A percentile compares a stretch with the other conserved stretches of the same genome.
Conservation (phyloP, 2,888 invertebrate species). For the Melinaea marsaeus region DNA sequence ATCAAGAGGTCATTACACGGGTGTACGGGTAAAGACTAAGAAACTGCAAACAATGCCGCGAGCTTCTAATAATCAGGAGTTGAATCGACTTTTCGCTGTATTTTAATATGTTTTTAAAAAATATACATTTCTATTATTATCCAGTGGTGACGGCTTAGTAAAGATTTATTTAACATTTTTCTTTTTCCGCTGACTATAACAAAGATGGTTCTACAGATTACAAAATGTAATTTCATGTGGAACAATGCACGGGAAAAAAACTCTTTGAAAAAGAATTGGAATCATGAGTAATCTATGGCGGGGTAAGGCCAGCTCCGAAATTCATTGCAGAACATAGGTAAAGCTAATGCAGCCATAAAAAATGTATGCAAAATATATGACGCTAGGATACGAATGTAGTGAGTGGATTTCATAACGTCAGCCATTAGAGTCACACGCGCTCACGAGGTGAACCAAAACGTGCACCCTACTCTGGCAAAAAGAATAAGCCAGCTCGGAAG, state of each 20-base stretch:
- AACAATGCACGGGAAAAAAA: neutral
- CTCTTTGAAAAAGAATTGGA: neutral
- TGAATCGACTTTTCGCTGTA: neutral
- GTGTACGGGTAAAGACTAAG: slow-evolving; percentile 1
- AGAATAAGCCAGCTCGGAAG: slow-evolving; percentile 46
- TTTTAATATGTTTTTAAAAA: neutral
- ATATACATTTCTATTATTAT: neutral
- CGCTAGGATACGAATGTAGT: slow-evolving; percentile 29
- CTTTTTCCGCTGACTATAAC: too few species aligned
- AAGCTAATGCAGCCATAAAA: slow-evolving; percentile 21
- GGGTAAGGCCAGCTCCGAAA: slow-evolving; percentile 15
- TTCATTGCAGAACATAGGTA: slow-evolving; percentile 12
- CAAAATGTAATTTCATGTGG: too few species aligned
- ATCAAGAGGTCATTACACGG: slow-evolving; percentile 1
- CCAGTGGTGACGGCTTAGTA: too few species aligned
- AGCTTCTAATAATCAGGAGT: slow-evolving; percentile 3
- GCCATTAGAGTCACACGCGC: slow-evolving; percentile 48
- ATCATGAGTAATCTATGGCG: neutral
- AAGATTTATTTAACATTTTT: too few species aligned
- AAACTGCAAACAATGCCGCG: neutral
- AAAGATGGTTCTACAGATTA: too few species aligned
- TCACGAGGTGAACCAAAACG: slow-evolving; percentile 44
- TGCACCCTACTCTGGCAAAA: slow-evolving; percentile 46
- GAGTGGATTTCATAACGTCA: slow-evolving; percentile 38
- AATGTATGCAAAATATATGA: slow-evolving; percentile 34